These are phyloP conservation scores for Limnephilus rhombicus DNA, from an alignment of 2,888 invertebrate species.

Conservation along the genomic window DNA sequence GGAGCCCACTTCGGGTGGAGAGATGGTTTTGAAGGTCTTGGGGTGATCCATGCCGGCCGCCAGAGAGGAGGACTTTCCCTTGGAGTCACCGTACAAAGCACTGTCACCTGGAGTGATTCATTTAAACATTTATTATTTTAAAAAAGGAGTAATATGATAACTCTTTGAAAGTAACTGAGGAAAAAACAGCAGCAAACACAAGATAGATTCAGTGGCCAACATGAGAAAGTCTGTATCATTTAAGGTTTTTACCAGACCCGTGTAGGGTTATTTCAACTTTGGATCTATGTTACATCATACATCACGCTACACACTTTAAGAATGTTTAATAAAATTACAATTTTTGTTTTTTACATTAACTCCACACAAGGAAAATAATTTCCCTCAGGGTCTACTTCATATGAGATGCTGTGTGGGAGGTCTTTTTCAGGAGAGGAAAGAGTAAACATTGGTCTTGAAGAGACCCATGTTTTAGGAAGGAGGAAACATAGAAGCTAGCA, in stretches of 20 bases:
- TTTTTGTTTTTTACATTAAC: too few relatives aligned
- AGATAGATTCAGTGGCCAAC: too few relatives aligned
- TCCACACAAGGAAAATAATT: too few relatives aligned
- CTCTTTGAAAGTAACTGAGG: not conserved
- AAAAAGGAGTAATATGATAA: not conserved
- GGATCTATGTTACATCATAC: not conserved
- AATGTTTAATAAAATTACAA: too few relatives aligned
- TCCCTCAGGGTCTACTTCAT: too few relatives aligned
- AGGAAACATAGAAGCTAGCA: too few relatives aligned
- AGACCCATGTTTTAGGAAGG: too few relatives aligned
- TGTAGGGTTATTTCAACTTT: not conserved
- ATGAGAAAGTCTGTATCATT: not conserved
- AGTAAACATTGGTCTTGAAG: too few relatives aligned
- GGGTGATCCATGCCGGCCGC: conserved; percentile 71
- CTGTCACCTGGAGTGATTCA: conserved; percentile 38
- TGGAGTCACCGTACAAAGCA: conserved; percentile 69
- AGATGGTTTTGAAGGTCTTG: conserved; percentile 69
- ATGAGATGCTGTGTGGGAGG: too few relatives aligned
- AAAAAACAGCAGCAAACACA: not conserved
- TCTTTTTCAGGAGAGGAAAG: too few relatives aligned
- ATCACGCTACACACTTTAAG: not conserved
- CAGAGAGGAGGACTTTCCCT: conserved; percentile 71
- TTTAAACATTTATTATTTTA: conserved; percentile 17
- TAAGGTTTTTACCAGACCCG: not conserved
- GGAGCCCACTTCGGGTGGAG: conserved; percentile 66